Evolutionary conservation across 1,140 invertebrate species (phyloP).

Genomic region (Cecropterus lyciades): DNA sequence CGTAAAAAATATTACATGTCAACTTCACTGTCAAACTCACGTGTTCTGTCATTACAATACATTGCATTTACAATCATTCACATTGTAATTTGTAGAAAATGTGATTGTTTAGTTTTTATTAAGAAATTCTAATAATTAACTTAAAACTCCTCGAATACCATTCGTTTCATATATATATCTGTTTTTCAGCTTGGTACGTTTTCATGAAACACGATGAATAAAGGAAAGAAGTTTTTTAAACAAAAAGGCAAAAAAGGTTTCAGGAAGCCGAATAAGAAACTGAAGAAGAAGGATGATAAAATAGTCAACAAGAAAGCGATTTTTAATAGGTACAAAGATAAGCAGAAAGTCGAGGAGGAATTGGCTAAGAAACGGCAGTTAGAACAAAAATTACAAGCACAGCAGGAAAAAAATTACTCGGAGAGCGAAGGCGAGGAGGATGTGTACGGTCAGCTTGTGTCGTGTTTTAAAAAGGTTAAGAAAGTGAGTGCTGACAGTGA

Average conservation of each 20-base stretch:
- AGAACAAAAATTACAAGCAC: conserved; percentile 58
- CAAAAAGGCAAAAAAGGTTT: conserved; percentile 50
- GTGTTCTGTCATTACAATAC: too few relatives aligned
- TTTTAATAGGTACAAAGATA: conserved; percentile 81
- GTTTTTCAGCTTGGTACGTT: too few relatives aligned
- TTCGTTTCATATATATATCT: too few relatives aligned
- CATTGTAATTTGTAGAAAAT: too few relatives aligned
- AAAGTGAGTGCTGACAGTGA: conserved; percentile 55
- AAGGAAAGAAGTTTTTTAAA: conserved; percentile 56
- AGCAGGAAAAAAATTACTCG: conserved; percentile 54
- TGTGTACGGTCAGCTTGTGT: conserved; percentile 83
- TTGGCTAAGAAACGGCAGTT: conserved; percentile 66
- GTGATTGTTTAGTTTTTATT: too few relatives aligned
- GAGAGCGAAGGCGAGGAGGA: conserved; percentile 84
- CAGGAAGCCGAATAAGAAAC: conserved; percentile 54
- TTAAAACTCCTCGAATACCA: too few relatives aligned
- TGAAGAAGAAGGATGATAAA: conserved; percentile 57
- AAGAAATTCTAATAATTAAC: too few relatives aligned
- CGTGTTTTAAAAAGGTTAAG: conserved; percentile 77
- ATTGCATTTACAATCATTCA: too few relatives aligned
- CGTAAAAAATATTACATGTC: too few relatives aligned
- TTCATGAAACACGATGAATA: conserved; percentile 46
- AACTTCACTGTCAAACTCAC: too few relatives aligned
- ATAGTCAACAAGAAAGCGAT: conserved; percentile 71
- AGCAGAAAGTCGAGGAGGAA: conserved; percentile 75